phyloP scores from a whole-genome alignment of 2,888 invertebrate species.

The Agonopterix subpropinquella region DNA sequence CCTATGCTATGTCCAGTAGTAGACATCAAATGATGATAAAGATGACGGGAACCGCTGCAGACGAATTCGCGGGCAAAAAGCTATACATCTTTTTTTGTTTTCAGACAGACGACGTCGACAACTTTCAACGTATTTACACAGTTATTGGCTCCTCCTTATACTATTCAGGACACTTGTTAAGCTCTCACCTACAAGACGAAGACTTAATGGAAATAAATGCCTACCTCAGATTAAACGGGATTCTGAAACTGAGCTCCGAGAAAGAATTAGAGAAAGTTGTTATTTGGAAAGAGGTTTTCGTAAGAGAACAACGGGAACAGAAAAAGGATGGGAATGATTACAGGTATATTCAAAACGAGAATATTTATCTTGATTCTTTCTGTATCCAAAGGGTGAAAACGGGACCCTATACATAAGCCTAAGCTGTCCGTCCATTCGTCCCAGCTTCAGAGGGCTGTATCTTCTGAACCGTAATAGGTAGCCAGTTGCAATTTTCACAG shows the following conservation, averaged over 20 bases:
- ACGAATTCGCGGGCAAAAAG: no score
- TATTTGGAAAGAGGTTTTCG: constrained; percentile 85
- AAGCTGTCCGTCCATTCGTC: no score
- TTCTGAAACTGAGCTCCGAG: constrained; percentile 80
- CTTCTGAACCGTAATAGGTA: no score
- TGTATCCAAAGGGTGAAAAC: no score
- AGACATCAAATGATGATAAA: no score
- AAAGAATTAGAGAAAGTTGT: constrained; percentile 83
- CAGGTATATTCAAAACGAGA: neutral
- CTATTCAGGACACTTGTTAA: constrained; percentile 82
- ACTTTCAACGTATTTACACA: constrained; percentile 82
- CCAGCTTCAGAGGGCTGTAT: no score
- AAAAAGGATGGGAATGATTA: constrained; percentile 46
- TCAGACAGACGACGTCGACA: constrained; percentile 85
- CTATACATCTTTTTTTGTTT: constrained; percentile 11
- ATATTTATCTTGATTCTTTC: no score
- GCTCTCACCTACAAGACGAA: constrained; percentile 84
- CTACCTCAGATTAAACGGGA: constrained; percentile 83
- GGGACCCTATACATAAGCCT: no score
- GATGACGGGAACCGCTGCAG: no score
- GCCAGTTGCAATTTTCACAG: no score
- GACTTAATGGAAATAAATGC: constrained; percentile 85
- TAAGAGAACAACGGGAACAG: constrained; percentile 58
- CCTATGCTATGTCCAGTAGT: no score
- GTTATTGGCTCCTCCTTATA: constrained; percentile 80